Base-by-base conservation (phyloP, 2,113 vertebrate species). In the Microtus oregoni region DNA sequence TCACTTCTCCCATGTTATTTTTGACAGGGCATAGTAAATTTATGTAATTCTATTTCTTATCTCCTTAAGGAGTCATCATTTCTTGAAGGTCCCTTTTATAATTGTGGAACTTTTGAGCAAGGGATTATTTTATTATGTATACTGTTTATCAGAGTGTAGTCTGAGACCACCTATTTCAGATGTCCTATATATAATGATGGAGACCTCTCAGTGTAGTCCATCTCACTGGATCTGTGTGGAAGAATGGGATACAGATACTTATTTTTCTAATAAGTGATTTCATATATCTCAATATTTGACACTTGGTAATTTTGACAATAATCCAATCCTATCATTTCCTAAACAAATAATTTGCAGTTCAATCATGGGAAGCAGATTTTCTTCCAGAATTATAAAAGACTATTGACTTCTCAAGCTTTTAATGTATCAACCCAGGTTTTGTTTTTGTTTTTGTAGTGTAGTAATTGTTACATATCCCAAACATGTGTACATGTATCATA, bases 41-140 rank as follows among this genome's bases (percentile, higher is more conserved):
- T 58, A 92, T 82, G 68, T 44, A 89, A 44, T 3, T 89, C 92
- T 87, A n/a, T 94, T 75, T 70, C 19, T 41, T 58, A 58, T 58
- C 0, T 89, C 81, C 38, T 67, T 93, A 52, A 76, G 52, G 6
- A 70, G 13, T 81, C 38, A 68, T 85, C 35, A 63, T 47, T 89
- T 76, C 28, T 63, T 63, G 1, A 77, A 6, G 26, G 7, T 70
- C 4, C 35, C 19, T 94, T 52, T 61, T 9, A 79, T 38, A 81
- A 32, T 92, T 65, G 78, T 79, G 35, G 32, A 87, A 52, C 1
- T 88, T 96, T 96, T 77, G 76, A 94, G 17, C 52, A 92, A 91
- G n/a, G 55, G 92, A 86, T n/a, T 76, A 68, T 89, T 91, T 93
- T 86, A 81, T 35, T 61, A 58, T 22, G 14, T 67, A 68, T 5